Conservation (phyloP, 2,888 invertebrate genomes). For the Arge pagana region DNA sequence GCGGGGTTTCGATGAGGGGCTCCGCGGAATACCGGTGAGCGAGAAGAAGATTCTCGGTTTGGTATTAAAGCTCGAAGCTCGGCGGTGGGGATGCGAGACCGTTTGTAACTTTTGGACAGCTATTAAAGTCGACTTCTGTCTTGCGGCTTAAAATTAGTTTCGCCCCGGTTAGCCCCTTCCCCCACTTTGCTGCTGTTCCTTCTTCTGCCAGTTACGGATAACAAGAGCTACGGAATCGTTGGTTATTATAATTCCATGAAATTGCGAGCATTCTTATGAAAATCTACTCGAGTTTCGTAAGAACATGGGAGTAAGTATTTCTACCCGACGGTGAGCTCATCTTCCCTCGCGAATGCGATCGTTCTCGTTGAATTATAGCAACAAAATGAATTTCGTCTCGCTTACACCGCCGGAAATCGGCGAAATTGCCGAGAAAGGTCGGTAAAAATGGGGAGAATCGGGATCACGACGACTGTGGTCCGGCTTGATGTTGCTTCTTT, state of each 20-base stretch:
- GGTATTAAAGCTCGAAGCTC: too few species aligned
- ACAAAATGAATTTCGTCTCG: too few species aligned
- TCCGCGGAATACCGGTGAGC: too few species aligned
- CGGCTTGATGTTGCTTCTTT: too few species aligned
- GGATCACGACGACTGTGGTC: too few species aligned
- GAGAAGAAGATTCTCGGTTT: too few species aligned
- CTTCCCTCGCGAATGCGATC: too few species aligned
- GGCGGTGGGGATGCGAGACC: constrained; percentile 4
- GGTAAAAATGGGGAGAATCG: too few species aligned
- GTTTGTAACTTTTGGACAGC: constrained; percentile 45
- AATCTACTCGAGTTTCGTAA: constrained; percentile 8
- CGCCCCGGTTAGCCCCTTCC: constrained; percentile 34
- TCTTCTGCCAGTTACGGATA: constrained; percentile 33
- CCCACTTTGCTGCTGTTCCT: not conserved
- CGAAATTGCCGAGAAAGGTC: not conserved
- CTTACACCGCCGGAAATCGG: constrained; percentile 2
- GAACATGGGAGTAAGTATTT: too few species aligned
- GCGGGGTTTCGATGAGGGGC: too few species aligned
- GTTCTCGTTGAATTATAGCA: too few species aligned
- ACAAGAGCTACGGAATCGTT: constrained; percentile 32
- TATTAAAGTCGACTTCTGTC: constrained; percentile 48
- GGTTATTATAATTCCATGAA: constrained; percentile 45
- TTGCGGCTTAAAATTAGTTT: constrained; percentile 50
- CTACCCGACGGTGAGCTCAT: too few species aligned
- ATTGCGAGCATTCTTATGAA: constrained; percentile 31